These are phyloP conservation scores for Zygogramma bicolorata DNA, from an alignment of 2,888 invertebrate species.

Conservation along the genomic window DNA sequence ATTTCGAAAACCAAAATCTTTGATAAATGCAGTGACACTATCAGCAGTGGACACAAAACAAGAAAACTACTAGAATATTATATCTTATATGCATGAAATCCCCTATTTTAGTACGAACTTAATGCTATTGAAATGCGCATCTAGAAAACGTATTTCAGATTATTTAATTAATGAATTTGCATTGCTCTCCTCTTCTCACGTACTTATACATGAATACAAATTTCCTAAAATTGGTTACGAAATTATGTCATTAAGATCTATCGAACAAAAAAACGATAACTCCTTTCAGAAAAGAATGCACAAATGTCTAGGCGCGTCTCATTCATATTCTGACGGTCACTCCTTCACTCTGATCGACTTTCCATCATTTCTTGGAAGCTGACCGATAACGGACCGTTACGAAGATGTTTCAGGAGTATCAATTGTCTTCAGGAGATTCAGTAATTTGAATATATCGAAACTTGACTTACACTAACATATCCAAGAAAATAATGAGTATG, in stretches of 20 bases:
- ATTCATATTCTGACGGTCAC: background rate
- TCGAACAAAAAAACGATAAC: background rate
- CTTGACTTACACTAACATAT: too few species aligned
- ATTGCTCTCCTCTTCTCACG: too few species aligned
- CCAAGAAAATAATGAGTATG: too few species aligned
- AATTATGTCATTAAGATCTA: background rate
- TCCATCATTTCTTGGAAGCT: background rate
- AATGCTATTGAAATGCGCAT: background rate
- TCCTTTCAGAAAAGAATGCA: background rate
- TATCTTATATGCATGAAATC: too few species aligned
- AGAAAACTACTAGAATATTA: too few species aligned
- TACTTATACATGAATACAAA: background rate
- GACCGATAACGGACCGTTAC: background rate
- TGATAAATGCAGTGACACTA: too few species aligned
- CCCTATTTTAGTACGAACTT: too few species aligned
- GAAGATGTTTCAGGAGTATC: background rate
- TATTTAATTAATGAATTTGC: background rate
- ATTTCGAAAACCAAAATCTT: background rate
- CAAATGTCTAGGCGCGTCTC: background rate
- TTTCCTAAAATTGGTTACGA: background rate
- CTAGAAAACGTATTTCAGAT: background rate
- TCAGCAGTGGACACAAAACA: too few species aligned
- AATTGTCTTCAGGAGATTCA: too few species aligned
- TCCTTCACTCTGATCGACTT: background rate
- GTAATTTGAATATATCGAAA: too few species aligned